Base-by-base conservation (phyloP, 2,888 invertebrate genomes). In the Dendrolimus pini region DNA sequence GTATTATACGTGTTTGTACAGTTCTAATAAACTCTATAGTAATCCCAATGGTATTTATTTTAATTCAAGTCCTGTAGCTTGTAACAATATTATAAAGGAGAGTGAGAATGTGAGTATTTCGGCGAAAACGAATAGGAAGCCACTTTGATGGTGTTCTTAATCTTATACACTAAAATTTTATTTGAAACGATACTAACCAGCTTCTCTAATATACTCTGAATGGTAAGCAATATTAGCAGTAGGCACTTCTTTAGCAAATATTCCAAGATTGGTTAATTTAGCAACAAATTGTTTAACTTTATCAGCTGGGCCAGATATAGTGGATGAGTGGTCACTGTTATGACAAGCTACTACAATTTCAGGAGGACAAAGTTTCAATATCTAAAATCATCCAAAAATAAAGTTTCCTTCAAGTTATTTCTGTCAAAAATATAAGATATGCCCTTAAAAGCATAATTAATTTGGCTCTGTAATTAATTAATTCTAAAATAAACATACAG, bases 191-290 rank as follows among this genome's bases (percentile, higher is more conserved):
- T 30, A 41, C 64, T 71, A 68, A 74, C 82, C 92, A 55, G 93
- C 93, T 53, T 91, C 85, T 1, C 92, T 89, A 68, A 97, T 95
- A 69, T 95, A 96, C 56, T 93, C 92, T 58, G 96, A 96, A 78
- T 97, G 97, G 73, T 96, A 97, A 0, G 97, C 95, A 62, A 96
- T 95, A 68, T 96, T 95, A 13, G 95, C 93, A 61, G 95, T 95
- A 9, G 77, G 70, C 0, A 81, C 78, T 66, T 78, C 75, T 56
- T 69, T 76, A 0, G 74, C 77, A 57, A 79, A 80, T 7, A 78
- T 69, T 6, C 71, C 72, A 41, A 68, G 63, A 2, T 58, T 64
- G 0, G 64, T 69, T 93, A 80, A 61, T 7, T 71, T 62, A 7
- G 60, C 85, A 0, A 93, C 92, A 66, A 93, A 93, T 47, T 78